phyloP scores from a whole-genome alignment of 2,113 vertebrate species.

The Macrotis lagotis region DNA sequence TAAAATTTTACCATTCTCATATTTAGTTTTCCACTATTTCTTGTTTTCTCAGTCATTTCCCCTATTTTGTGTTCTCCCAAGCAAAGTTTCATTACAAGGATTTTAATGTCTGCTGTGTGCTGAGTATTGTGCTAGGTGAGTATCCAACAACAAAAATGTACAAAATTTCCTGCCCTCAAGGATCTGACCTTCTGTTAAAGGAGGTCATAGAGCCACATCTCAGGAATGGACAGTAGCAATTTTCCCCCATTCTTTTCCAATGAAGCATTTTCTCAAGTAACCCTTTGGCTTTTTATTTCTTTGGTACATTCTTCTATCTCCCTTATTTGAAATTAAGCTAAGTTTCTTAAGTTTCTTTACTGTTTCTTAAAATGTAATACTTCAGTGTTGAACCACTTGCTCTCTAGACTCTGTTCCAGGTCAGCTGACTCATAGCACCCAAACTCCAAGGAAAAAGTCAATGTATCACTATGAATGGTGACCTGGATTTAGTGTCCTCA shows the following conservation, averaged over 20 bases:
- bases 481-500: background rate
- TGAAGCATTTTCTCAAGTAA: constrained; percentile 61
- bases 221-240: background rate
- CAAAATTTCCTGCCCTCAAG: background rate
- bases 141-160: background rate
- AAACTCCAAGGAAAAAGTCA: background rate
- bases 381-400: constrained; percentile 30
- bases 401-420: background rate
- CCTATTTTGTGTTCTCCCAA: background rate
- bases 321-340: constrained; percentile 44
- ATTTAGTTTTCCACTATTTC: background rate
- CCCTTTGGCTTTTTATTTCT: constrained; percentile 35
- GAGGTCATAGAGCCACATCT: background rate
- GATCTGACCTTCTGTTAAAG: too few relatives aligned
- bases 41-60: background rate
- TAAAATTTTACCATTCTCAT: background rate
- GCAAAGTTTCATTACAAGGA: background rate
- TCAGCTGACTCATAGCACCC: constrained; percentile 33
- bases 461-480: constrained; percentile 2
- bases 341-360: constrained; percentile 53
- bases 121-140: background rate
- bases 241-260: constrained; percentile 41
- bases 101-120: background rate
- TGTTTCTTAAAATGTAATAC: constrained; percentile 51
- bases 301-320: constrained; percentile 53